Evolutionary conservation across 2,797 vertebrate species (phyloP), one percentile per base, ranked within the genome.

Genomic region (Danio jaintianensis): DNA sequence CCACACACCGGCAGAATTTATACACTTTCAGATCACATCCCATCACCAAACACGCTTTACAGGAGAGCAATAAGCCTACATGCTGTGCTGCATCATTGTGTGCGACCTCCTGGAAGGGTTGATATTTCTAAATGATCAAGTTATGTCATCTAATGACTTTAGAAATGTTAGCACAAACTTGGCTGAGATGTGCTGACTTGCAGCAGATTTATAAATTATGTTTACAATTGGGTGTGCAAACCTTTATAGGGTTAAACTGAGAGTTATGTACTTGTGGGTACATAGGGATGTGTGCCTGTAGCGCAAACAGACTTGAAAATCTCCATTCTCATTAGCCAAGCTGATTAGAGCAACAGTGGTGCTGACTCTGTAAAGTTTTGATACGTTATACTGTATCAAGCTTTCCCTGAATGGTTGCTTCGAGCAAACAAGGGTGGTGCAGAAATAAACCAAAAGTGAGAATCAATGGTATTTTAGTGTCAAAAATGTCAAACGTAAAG

Each of bases 11-110:
- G 64, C 42, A 68, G 73, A 52, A 67, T 68, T 68, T 48, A 79
- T 61, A 74, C 45, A 78, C 63, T 61, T 64, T 83, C 76, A 61
- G 53, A 79, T 79, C 64, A 3, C 58, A 71, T 79, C 64, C 81
- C 43, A 55, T 61, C 53, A 69, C 38, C 66, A 53, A 79, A 72
- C 56, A 82, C 38, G 58, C 4, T 62, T 50, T 53, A 63, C 74
- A 76, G 15, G 80, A 71, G 3, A 76, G 73, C 18, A 63, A 56
- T 50, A 56, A 52, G 75, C 45, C 45, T 63, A 61, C 70, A 69
- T 2, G 38, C 76, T 79, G 56, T 6, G 77, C 40, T 43, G 72
- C 48, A 71, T 66, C 53, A 40, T 63, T 55, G 42, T 22, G 43
- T 29, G 11, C 6, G 56, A 38, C 55, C 59, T 53, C 59, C 66